Conservation (phyloP, 2,113 vertebrate genomes). For the Syngnathus floridae region DNA sequence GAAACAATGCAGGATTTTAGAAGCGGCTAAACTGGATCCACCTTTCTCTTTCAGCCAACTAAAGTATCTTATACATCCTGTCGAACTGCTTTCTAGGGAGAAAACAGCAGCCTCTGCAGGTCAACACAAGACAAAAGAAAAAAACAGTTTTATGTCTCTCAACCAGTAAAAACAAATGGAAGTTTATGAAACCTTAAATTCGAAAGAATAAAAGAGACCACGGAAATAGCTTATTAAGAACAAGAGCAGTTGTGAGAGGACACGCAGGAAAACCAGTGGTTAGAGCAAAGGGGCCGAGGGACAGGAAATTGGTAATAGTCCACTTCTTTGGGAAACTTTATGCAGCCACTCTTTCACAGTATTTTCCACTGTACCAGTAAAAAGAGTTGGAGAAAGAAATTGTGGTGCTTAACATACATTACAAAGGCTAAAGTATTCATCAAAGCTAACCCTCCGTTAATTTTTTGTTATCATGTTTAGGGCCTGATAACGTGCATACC, state of each 20-base stretch:
- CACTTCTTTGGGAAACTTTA: too few species aligned
- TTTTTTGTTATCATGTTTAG: too few species aligned
- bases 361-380: background rate
- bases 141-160: background rate
- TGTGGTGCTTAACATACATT: too few species aligned
- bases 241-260: background rate
- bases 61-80: background rate
- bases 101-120: constrained; percentile 53
- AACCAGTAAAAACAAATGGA: background rate
- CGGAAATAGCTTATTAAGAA: constrained; percentile 4
- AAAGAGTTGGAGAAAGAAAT: background rate
- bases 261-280: constrained; percentile 8
- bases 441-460: too few species aligned
- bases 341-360: background rate
- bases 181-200: background rate
- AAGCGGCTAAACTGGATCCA: constrained; percentile 18
- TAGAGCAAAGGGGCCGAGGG: background rate
- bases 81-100: constrained; percentile 1
- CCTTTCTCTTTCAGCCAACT: constrained; percentile 7
- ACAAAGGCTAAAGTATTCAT: too few species aligned
- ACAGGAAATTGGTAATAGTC: background rate
- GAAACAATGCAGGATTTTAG: constrained; percentile 25
- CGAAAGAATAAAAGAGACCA: background rate
- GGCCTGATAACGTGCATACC: too few species aligned
- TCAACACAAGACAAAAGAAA: constrained; percentile 9